Evolutionary conservation across 2,797 vertebrate species (phyloP).

Genomic region (Neosilurus mollespiculum): DNA sequence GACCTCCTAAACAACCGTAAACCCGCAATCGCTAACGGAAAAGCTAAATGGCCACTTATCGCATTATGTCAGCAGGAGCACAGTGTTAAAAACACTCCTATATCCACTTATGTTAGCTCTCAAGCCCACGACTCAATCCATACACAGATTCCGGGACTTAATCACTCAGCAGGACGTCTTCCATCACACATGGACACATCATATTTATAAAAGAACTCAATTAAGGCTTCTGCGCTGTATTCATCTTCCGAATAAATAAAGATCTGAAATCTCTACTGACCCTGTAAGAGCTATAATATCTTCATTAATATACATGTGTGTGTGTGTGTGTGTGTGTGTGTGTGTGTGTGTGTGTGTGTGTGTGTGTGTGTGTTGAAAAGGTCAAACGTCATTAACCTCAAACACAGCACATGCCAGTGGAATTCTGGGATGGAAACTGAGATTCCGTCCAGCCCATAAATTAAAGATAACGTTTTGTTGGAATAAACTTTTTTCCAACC

Average conservation of each 20-base stretch:
- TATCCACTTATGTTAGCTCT: not conserved
- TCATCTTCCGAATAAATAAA: not conserved
- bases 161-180: not conserved
- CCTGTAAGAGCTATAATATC: not conserved
- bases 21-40: too few species aligned
- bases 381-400: not conserved
- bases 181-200: not conserved
- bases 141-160: not conserved
- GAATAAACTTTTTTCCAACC: not conserved
- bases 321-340: too few species aligned
- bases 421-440: not conserved
- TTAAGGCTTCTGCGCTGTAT: not conserved
- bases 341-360: too few species aligned
- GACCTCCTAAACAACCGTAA: too few species aligned
- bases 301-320: not conserved
- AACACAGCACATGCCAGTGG: not conserved
- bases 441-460: not conserved
- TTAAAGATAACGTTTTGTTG: not conserved
- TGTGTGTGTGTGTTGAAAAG: constrained; percentile 1
- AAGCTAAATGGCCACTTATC: too few species aligned
- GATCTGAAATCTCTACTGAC: not conserved
- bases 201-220: too few species aligned
- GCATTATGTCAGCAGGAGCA: too few species aligned
- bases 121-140: not conserved
- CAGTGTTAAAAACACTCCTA: not conserved